Percentiles rank a stretch among this genome's conserved stretches.
phyloP scores from a whole-genome alignment of 2,797 vertebrate species.

The Halcyon smyrnensis region DNA sequence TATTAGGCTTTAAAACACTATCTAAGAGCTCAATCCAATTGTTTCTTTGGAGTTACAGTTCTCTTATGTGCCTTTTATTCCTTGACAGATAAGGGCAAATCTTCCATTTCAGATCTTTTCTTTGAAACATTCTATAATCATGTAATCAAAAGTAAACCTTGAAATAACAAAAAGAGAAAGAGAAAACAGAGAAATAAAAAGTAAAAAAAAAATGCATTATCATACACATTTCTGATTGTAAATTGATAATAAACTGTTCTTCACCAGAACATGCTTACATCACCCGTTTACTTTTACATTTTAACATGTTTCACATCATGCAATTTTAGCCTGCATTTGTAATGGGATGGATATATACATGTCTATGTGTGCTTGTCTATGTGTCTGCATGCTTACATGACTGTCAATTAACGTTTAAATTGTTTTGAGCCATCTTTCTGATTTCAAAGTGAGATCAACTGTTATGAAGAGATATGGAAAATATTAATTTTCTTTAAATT shows the following conservation, averaged over 20 bases:
- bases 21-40: constrained; percentile 4
- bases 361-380: accelerated
- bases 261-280: not conserved
- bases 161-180: not conserved
- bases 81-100: not conserved
- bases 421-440: not conserved
- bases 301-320: not conserved
- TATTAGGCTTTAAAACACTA: constrained; percentile 38
- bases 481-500: not conserved
- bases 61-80: not conserved
- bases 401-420: not conserved
- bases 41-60: not conserved
- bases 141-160: not conserved
- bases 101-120: not conserved
- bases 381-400: not conserved
- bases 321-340: not conserved
- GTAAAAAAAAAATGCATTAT: not conserved
- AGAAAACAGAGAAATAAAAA: too few species aligned
- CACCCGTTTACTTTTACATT: not conserved
- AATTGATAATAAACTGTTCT: not conserved
- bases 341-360: accelerated
- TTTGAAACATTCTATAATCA: constrained; percentile 14
- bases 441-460: not conserved
- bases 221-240: not conserved
- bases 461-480: not conserved